Conservation (phyloP, 2,797 vertebrate genomes). For the Anabacerthia variegaticeps region DNA sequence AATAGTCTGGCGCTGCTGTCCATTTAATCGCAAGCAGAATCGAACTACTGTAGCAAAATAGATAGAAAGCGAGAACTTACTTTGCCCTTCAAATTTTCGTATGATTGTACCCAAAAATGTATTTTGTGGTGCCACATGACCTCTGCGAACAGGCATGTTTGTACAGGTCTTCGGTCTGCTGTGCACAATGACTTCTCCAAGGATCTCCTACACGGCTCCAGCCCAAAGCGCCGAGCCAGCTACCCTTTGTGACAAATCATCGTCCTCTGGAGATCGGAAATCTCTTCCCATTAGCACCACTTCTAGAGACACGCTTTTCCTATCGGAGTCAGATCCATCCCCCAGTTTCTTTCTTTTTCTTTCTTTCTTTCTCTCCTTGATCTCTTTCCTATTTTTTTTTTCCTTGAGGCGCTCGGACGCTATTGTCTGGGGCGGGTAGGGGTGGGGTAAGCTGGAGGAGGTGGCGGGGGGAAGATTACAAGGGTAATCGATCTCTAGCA, state of each 20-base stretch:
- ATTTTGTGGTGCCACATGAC: constrained; percentile 99
- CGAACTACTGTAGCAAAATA: constrained; percentile 61
- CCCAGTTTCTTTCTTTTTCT: constrained; percentile 59
- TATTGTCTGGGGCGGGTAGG: constrained; percentile 62
- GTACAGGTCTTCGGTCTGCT: constrained; percentile 68
- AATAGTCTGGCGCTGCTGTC: constrained; percentile 64
- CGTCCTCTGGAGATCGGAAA: constrained; percentile 73
- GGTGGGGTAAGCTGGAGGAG: constrained; percentile 63
- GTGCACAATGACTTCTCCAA: constrained; percentile 76
- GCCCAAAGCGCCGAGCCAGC: constrained; percentile 74
- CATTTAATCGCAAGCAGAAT: constrained; percentile 43
- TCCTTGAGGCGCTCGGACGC: constrained; percentile 59
- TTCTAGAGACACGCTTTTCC: constrained; percentile 64
- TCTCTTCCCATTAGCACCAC: constrained; percentile 80
- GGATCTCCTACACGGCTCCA: constrained; percentile 81
- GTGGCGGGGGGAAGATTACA: constrained; percentile 61
- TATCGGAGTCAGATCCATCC: constrained; percentile 65
- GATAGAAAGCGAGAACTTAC: constrained; percentile 86
- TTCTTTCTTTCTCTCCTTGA: constrained; percentile 13
- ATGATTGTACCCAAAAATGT: constrained; percentile 98
- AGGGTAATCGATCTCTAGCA: constrained; percentile 76
- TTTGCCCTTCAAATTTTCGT: constrained; percentile 99
- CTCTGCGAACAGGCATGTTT: constrained; percentile 98
- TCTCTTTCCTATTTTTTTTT: constrained; percentile 45
- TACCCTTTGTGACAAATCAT: constrained; percentile 80